Conservation (phyloP, 1,140 invertebrate species). For the Bombus superbus region DNA sequence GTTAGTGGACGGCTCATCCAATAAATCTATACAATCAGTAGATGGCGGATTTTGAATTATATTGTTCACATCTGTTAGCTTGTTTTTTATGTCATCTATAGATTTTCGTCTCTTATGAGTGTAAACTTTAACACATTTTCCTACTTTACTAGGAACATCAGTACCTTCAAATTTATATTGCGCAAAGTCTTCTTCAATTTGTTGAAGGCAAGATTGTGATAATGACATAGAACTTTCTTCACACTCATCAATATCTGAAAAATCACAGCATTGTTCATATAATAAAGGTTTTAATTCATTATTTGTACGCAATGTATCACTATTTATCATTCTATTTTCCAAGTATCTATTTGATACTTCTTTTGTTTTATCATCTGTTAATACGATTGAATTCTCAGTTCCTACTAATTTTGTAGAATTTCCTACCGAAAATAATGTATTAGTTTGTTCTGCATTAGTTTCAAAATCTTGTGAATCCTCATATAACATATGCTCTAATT, state of each 20-base stretch:
- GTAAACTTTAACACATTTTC: constrained; percentile 78
- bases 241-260: constrained; percentile 63
- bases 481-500: constrained; percentile 65
- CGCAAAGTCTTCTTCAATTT: constrained; percentile 48
- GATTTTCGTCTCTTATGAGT: constrained; percentile 76
- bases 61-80: constrained; percentile 61
- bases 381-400: constrained; percentile 4
- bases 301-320: constrained; percentile 34
- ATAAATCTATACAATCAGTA: constrained; percentile 76
- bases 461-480: constrained; percentile 48
- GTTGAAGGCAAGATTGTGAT: constrained; percentile 50
- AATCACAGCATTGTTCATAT: constrained; percentile 76
- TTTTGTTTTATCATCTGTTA: constrained; percentile 22
- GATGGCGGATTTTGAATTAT: constrained; percentile 64
- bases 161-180: constrained; percentile 60
- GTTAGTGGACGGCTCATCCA: constrained; percentile 72
- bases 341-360: constrained; percentile 36
- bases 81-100: constrained; percentile 60
- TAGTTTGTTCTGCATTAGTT: constrained; percentile 6
- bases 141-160: constrained; percentile 72
- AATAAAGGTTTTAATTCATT: constrained; percentile 55
- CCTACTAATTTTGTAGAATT: constrained; percentile 7
- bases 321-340: constrained; percentile 35
- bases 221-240: constrained; percentile 46
- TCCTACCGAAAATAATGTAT: constrained; percentile 27